phyloP scores from a whole-genome alignment of 1,140 invertebrate genomes.

The Panagrolaimus sp. region DNA sequence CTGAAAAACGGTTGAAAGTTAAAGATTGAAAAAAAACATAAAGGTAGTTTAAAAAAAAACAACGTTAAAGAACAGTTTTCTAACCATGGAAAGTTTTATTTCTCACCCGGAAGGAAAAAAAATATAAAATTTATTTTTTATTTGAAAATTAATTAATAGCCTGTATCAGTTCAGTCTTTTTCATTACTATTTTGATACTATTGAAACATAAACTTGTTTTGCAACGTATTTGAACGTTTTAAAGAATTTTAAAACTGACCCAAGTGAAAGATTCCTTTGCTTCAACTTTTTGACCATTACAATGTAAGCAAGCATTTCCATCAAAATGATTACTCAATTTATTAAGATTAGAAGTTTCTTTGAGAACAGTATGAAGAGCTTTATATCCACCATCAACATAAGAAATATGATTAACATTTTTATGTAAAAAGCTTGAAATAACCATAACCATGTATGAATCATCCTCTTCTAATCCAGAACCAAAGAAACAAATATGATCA shows the following conservation, averaged over 20 bases:
- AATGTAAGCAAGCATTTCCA: conserved; percentile 52
- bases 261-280: conserved; percentile 27
- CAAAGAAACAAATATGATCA: conserved; percentile 85
- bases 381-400: conserved; percentile 84
- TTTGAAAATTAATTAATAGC: no score
- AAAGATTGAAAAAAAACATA: neutral
- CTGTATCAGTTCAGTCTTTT: no score
- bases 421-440: conserved; percentile 89
- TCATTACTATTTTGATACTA: no score
- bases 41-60: no score
- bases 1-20: conserved; percentile 13
- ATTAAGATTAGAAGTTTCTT: conserved; percentile 34
- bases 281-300: conserved; percentile 24
- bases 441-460: conserved; percentile 93
- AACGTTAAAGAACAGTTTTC: no score
- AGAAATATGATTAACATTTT: conserved; percentile 83
- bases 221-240: neutral
- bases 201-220: no score
- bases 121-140: no score
- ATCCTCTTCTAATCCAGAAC: conserved; percentile 86
- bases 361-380: conserved; percentile 58
- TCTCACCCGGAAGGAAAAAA: no score
- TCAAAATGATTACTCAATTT: conserved; percentile 57
- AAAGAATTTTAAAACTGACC: conserved; percentile 29
- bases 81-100: no score